Evolutionary conservation across 2,113 vertebrate species (phyloP).

Genomic region (Chauna torquata): DNA sequence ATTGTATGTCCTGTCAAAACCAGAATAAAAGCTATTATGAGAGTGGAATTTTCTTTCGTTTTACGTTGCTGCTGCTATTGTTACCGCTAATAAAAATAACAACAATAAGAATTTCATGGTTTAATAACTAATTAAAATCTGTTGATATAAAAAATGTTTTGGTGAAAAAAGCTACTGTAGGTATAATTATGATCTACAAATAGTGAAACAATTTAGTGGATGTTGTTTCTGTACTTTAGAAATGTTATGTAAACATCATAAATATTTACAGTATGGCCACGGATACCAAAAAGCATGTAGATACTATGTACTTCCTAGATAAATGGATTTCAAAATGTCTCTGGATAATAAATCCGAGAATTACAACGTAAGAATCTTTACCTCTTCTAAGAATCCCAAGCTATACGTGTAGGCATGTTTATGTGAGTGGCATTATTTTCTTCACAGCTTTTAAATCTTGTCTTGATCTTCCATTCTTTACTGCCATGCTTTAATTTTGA

Average conservation of each 20-base stretch:
- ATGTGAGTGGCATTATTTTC: background rate
- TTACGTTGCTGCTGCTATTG: background rate
- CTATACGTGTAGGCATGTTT: background rate
- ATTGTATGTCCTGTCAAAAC: background rate
- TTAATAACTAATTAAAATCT: background rate
- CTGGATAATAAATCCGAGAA: background rate
- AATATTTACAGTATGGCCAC: background rate
- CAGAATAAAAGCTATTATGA: background rate
- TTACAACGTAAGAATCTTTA: background rate
- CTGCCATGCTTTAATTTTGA: background rate
- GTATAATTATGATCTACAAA: background rate
- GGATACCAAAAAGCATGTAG: accelerated
- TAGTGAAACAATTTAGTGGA: background rate
- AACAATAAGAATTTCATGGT: background rate
- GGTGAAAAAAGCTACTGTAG: background rate
- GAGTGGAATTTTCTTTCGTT: background rate
- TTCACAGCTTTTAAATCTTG: background rate
- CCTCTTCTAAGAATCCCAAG: background rate
- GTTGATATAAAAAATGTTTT: background rate
- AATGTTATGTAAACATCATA: background rate
- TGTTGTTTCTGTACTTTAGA: background rate
- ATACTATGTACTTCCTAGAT: background rate
- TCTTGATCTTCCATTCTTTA: background rate
- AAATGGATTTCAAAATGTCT: background rate
- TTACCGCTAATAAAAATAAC: background rate